phyloP scores from a whole-genome alignment of 2,888 invertebrate species.

The Ectemnius lituratus region DNA sequence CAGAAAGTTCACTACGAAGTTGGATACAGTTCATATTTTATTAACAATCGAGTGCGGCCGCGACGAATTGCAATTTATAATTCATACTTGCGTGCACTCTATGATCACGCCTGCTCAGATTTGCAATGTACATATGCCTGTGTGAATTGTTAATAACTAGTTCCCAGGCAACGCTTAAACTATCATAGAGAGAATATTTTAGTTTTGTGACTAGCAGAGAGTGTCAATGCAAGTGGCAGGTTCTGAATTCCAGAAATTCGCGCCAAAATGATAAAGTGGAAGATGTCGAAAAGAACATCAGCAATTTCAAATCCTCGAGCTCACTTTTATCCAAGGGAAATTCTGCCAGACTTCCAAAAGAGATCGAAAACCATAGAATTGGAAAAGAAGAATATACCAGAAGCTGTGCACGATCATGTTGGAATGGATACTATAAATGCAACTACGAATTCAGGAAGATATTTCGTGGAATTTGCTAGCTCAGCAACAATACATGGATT shows the following conservation, averaged over 20 bases:
- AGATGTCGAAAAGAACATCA: conserved; percentile 5
- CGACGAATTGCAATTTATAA: conserved; percentile 21
- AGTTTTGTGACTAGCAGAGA: too few relatives aligned
- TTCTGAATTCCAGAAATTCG: background rate
- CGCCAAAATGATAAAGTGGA: background rate
- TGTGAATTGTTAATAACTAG: too few relatives aligned
- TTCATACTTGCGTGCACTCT: conserved; percentile 31
- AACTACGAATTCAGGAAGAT: conserved; percentile 51
- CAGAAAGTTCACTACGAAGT: too few relatives aligned
- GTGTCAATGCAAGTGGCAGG: background rate
- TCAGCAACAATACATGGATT: conserved; percentile 64
- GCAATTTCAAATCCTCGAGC: background rate
- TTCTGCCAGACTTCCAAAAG: conserved; percentile 39
- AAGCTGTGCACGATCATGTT: conserved; percentile 31
- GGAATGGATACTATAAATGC: conserved; percentile 63
- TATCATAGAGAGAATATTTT: too few relatives aligned
- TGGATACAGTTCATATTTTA: too few relatives aligned
- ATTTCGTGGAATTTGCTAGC: conserved; percentile 62
- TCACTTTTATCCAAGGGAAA: conserved; percentile 40
- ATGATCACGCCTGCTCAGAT: background rate
- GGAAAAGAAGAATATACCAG: conserved; percentile 11
- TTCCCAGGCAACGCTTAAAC: too few relatives aligned
- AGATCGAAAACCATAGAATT: conserved; percentile 13
- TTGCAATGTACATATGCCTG: too few relatives aligned
- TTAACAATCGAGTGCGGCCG: too few relatives aligned